Percentiles rank a stretch among this genome's conserved stretches.
These are phyloP conservation scores for Ramazzottius varieornatus DNA, from an alignment of 2,888 invertebrate genomes.

Conservation along the genomic window DNA sequence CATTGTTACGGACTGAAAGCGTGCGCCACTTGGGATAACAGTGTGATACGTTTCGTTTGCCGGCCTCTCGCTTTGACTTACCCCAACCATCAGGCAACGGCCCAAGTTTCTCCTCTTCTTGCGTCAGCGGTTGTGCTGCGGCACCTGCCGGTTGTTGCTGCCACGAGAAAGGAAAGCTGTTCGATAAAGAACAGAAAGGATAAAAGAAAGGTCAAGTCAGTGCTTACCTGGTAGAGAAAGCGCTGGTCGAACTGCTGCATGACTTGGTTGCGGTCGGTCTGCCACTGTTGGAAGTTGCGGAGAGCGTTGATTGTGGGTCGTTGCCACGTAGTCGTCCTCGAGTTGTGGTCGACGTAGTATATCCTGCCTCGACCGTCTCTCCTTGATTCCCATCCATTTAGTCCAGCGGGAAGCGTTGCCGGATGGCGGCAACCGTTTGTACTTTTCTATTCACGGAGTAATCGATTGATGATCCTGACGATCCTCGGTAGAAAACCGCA, in stretches of 20 bases:
- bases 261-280: conserved; percentile 70
- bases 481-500: too few species aligned
- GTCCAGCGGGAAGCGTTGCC: too few species aligned
- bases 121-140: too few species aligned
- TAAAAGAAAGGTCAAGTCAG: conserved; percentile 17
- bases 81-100: conserved; percentile 79
- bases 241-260: conserved; percentile 82
- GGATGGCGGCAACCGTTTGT: too few species aligned
- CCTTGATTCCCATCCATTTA: conserved; percentile 84
- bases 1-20: too few species aligned
- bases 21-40: too few species aligned
- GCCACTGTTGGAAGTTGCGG: conserved; percentile 90
- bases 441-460: too few species aligned
- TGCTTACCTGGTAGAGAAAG: conserved; percentile 47
- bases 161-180: conserved; percentile 19
- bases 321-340: conserved; percentile 63
- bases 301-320: conserved; percentile 72
- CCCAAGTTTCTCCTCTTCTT: conserved; percentile 40
- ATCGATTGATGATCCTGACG: too few species aligned
- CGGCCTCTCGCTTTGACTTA: too few species aligned
- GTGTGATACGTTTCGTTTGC: too few species aligned
- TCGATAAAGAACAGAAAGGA: too few species aligned
- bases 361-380: conserved; percentile 71
- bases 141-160: background rate
- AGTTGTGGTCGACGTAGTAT: conserved; percentile 90